phyloP scores from a whole-genome alignment of 2,888 invertebrate species.

The Clusia tigrina region DNA sequence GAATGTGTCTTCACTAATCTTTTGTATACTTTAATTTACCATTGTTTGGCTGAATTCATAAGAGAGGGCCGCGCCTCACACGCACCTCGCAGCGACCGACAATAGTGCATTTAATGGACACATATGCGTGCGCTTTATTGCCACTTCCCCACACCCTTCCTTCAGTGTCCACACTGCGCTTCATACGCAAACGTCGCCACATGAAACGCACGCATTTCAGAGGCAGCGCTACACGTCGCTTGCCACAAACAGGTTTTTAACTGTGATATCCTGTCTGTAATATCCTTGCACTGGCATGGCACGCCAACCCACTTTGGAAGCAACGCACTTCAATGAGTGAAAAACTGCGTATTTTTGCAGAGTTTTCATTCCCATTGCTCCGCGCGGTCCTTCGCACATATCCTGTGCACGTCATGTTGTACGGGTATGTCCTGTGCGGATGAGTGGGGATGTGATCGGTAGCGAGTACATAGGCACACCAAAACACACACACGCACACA shows the following conservation, averaged over 20 bases:
- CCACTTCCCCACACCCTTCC: neutral
- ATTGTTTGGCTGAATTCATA: no score
- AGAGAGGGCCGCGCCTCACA: no score
- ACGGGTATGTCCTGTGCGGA: no score
- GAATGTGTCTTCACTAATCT: no score
- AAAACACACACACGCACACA: slow-evolving; percentile 9
- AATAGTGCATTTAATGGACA: slow-evolving; percentile 28
- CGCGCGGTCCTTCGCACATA: neutral
- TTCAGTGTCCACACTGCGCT: neutral
- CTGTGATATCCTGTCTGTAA: slow-evolving; percentile 36
- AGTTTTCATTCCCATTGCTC: slow-evolving; percentile 38
- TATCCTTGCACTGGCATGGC: slow-evolving; percentile 26
- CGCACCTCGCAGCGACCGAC: neutral
- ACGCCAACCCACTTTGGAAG: neutral
- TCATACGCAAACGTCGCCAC: neutral
- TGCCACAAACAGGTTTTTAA: slow-evolving; percentile 41
- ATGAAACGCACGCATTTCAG: slow-evolving; percentile 13
- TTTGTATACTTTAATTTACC: no score
- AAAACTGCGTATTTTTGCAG: slow-evolving; percentile 33
- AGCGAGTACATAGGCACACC: neutral
- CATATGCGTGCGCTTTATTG: slow-evolving; percentile 7
- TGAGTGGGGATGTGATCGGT: no score
- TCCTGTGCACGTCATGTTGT: slow-evolving; percentile 7
- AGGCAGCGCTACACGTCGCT: slow-evolving; percentile 19
- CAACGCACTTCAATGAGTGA: slow-evolving; percentile 17